A percentile compares a stretch with the other conserved stretches of the same genome.
Evolutionary conservation across 2,113 vertebrate genomes (phyloP).

Genomic region (Apodemus sylvaticus): DNA sequence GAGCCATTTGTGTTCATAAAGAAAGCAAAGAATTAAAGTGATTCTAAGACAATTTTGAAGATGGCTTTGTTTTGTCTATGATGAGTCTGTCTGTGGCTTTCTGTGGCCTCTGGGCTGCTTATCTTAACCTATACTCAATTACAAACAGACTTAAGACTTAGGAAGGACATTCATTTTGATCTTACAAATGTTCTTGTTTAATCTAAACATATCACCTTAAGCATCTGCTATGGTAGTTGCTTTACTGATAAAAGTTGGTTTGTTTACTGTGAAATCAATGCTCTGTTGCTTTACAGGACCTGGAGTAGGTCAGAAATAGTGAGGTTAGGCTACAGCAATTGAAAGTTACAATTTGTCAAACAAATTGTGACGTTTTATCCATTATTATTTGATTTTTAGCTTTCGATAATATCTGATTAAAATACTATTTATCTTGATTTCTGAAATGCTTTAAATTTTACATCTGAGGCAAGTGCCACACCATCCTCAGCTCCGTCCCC

Average conservation of each 20-base stretch:
- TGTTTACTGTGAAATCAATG: neutral
- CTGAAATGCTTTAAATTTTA: neutral
- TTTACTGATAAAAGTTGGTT: neutral
- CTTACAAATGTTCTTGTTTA: neutral
- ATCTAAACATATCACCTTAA: neutral
- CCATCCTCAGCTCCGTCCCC: neutral
- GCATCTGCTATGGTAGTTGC: neutral
- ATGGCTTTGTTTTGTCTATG: neutral
- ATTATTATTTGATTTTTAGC: neutral
- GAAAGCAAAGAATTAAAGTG: neutral
- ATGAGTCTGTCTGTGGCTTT: neutral
- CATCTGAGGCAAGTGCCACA: too few species aligned
- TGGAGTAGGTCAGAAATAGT: neutral
- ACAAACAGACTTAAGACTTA: neutral
- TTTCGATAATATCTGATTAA: neutral
- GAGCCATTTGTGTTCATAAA: neutral
- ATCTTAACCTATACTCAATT: neutral
- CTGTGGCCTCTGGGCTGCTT: neutral
- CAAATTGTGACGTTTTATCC: neutral
- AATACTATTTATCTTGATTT: neutral
- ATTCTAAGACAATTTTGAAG: neutral
- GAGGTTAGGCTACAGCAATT: accelerated
- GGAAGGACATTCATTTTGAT: neutral
- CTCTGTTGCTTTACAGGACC: neutral
- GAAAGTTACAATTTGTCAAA: neutral